A percentile compares a stretch with the other conserved stretches of the same genome.
phyloP scores from a whole-genome alignment of 1,140 invertebrate genomes.

The Leptinotarsa texana region DNA sequence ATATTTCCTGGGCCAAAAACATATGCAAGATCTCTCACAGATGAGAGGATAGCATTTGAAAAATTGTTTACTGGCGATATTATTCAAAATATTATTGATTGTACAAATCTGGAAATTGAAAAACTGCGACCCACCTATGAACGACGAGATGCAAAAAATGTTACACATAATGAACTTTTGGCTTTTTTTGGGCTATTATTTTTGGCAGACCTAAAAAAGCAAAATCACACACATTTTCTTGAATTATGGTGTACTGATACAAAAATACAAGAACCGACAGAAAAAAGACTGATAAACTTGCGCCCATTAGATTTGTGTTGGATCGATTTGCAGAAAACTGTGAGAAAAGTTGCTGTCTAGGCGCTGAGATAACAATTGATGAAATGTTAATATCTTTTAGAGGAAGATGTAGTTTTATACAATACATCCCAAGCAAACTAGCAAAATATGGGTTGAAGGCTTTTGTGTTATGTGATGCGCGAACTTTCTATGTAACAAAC shows the following conservation, averaged over 20 bases:
- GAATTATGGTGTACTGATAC: conserved; percentile 42
- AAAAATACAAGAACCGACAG: background rate
- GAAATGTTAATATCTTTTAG: conserved; percentile 54
- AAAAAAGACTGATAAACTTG: conserved; percentile 4
- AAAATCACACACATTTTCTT: conserved; percentile 39
- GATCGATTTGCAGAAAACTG: background rate
- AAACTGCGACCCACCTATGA: conserved; percentile 2
- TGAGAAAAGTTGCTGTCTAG: conserved; percentile 8
- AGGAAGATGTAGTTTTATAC: conserved; percentile 52
- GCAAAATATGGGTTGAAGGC: conserved; percentile 21
- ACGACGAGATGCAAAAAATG: conserved; percentile 4
- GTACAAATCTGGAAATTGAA: conserved; percentile 22
- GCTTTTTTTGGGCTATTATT: conserved; percentile 8
- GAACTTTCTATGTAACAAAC: conserved; percentile 27
- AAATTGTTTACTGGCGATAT: conserved; percentile 12
- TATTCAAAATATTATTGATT: conserved; percentile 22
- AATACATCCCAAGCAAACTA: conserved; percentile 37
- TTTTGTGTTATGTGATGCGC: conserved; percentile 10
- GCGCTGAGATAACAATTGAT: conserved; percentile 36
- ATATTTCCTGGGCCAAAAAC: background rate
- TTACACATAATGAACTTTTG: background rate
- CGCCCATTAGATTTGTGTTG: background rate
- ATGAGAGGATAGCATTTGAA: conserved; percentile 4
- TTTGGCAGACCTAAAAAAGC: conserved; percentile 27
- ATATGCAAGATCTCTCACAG: conserved; percentile 11